Evolutionary conservation across 1,140 invertebrate genomes (phyloP).

Genomic region (Elysia chlorotica): DNA sequence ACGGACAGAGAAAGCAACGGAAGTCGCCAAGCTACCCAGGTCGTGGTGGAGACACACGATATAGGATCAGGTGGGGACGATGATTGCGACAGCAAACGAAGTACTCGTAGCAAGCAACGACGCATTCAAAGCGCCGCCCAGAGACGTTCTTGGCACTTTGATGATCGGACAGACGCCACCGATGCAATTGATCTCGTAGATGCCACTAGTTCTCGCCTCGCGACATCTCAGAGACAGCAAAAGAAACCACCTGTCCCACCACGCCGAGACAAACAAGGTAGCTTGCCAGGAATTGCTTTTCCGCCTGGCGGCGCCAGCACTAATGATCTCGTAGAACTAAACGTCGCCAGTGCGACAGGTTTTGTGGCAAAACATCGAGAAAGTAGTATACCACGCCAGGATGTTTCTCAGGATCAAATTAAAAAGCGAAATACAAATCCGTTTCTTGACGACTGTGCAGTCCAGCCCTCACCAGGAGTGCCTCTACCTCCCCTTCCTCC

Average conservation of each 20-base stretch:
- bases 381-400: too few species aligned
- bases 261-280: conserved; percentile 1
- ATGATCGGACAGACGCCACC: neutral
- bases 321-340: too few species aligned
- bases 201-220: neutral
- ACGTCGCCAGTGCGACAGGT: too few species aligned
- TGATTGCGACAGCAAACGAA: neutral
- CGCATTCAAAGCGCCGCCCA: neutral
- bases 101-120: too few species aligned
- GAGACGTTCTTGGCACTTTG: conserved; percentile 10
- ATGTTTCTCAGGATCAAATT: too few species aligned
- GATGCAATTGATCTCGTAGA: conserved; percentile 6
- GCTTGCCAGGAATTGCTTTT: too few species aligned
- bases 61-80: conserved; percentile 4
- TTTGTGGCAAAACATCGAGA: too few species aligned
- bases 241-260: neutral
- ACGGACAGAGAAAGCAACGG: neutral
- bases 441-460: neutral
- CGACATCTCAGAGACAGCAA: too few species aligned
- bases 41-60: neutral
- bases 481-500: neutral
- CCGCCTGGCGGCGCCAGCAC: too few species aligned
- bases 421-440: conserved; percentile 15
- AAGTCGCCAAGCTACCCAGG: too few species aligned
- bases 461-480: too few species aligned